Base-by-base conservation (phyloP, 64 coral and sea anemone species). In the Actinia equina region DNA sequence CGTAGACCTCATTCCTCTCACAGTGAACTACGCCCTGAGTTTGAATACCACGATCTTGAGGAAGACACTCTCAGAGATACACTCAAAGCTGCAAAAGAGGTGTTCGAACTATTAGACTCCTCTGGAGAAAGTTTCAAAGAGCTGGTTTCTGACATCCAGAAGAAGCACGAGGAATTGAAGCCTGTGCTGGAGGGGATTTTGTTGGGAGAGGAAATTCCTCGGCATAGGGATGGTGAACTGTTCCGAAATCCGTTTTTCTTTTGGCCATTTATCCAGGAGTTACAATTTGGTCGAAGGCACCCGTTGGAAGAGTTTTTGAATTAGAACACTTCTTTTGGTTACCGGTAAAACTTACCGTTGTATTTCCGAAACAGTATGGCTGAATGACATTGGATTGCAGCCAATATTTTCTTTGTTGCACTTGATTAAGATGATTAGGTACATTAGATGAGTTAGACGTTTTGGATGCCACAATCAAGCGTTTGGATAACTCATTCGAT, bases 241-340 rank as follows among this genome's bases (percentile, higher is more conserved):
- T 81, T 81, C 78, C 78, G 42, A 20, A 81, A 81, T 81, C 78
- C 78, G 22, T 81, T 81, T 52, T 81, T 81, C 49, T 81, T 81
- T 44, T 81, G 78, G 78, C 78, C 78, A 22, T 81, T 81, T 51
- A 81, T 81, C 22, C 78, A 81, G 16, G 78, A 81, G 69, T 41
- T 74, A 16, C 69, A 27, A 51, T 81, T 22, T 81, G 41, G 18
- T 17, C 42, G 78, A 6, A 81, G 78, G 44, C 78, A 81, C 45
- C 27, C 78, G 2, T 52, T 81, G 52, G 78, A 81, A 81, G 78
- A 81, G 9, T 81, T 17, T 17, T 44, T 81, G 8, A 81, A 81
- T 81, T 81, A 81, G 78, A 41, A 13, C 55, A 37, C 1, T 14
- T 57, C 7, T 57, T 57, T 57, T 49, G 46, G 7, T 49, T 8